Conservation (phyloP, 2,113 vertebrate species). For the Hydrolagus affinis region DNA sequence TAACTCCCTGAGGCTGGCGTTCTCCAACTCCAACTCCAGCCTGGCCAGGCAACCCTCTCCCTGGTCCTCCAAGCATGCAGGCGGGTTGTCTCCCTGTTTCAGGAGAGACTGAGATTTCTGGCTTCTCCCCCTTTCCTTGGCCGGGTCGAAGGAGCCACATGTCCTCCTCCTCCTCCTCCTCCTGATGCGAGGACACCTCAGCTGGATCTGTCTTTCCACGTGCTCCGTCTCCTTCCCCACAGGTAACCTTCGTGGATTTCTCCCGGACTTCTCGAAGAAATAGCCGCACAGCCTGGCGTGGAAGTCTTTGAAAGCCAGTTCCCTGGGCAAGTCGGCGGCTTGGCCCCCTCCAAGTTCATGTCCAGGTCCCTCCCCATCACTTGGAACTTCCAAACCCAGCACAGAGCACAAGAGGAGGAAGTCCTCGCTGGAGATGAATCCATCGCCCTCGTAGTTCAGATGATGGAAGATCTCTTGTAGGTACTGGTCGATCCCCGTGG, state of each 20-base stretch:
- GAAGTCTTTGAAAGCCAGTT: conserved; percentile 56
- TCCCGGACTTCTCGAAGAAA: conserved; percentile 45
- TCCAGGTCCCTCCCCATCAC: neutral
- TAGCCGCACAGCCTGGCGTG: conserved; percentile 59
- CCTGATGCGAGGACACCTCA: conserved; percentile 54
- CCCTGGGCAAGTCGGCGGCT: conserved; percentile 42
- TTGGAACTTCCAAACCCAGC: conserved; percentile 36
- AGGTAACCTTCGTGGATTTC: conserved; percentile 41
- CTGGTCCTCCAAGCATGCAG: neutral
- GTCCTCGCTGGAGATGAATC: conserved; percentile 52
- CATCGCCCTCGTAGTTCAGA: conserved; percentile 46
- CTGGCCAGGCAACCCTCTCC: conserved; percentile 31
- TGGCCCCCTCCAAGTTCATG: conserved; percentile 33
- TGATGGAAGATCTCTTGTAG: conserved; percentile 67
- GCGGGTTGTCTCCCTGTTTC: neutral
- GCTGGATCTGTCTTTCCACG: conserved; percentile 56
- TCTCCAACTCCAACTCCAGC: conserved; percentile 44
- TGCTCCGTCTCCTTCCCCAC: conserved; percentile 56
- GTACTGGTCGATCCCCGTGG: conserved; percentile 63
- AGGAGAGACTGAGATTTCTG: neutral
- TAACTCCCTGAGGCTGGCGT: conserved; percentile 55
- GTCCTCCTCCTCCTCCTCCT: conserved; percentile 47
- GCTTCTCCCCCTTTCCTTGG: neutral
- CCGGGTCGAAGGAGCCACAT: conserved; percentile 55
- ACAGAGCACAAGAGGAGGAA: conserved; percentile 54